These are phyloP conservation scores for Stenodera caucasica DNA, from an alignment of 2,888 invertebrate species.

Conservation along the genomic window DNA sequence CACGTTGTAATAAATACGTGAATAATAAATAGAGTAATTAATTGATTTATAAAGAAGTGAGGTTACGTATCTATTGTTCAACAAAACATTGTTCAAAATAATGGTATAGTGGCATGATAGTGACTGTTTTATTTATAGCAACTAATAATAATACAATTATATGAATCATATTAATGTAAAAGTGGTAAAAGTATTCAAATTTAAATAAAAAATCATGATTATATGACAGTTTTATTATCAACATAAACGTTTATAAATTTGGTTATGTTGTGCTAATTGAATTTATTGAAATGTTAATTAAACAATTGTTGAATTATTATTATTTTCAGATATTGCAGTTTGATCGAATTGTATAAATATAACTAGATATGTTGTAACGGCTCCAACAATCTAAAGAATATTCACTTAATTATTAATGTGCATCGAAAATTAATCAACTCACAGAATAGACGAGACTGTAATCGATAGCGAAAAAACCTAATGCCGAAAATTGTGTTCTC, in stretches of 20 bases:
- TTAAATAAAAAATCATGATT: background rate
- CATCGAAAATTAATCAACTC: slow-evolving; percentile 21
- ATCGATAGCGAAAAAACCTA: slow-evolving; percentile 57
- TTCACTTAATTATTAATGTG: no score
- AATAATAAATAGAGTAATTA: background rate
- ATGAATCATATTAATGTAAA: no score
- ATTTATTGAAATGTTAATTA: no score
- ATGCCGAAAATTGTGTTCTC: slow-evolving; percentile 54
- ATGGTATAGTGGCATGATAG: background rate
- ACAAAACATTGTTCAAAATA: no score
- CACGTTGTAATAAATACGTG: background rate
- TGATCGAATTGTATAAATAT: no score
- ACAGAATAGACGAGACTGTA: slow-evolving; percentile 57
- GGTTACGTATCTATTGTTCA: background rate
- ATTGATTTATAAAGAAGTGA: background rate
- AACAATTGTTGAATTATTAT: no score
- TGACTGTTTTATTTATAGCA: background rate
- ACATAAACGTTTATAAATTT: no score
- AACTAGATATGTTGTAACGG: background rate
- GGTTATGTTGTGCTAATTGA: no score
- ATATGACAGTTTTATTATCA: no score
- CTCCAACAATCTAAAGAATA: no score
- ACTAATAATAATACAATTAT: background rate
- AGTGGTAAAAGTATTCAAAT: background rate
- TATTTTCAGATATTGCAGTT: no score